Evolutionary conservation across 2,888 invertebrate genomes (phyloP).

Genomic region (Portevinia maculata): DNA sequence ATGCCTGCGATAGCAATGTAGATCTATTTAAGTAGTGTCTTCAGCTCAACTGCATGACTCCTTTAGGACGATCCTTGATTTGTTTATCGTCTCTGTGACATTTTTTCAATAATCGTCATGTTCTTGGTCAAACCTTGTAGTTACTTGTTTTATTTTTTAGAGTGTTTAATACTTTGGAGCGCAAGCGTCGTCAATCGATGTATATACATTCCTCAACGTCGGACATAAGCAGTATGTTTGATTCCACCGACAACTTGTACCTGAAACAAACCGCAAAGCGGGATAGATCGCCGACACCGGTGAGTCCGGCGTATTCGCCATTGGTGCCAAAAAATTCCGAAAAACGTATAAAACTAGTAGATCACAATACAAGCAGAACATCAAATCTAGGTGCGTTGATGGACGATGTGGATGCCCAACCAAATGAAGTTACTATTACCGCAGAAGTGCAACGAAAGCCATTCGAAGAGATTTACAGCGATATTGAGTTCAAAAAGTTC

Average conservation of each 20-base stretch:
- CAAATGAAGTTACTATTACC: not conserved
- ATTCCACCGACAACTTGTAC: slow-evolving; percentile 78
- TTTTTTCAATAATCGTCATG: not conserved
- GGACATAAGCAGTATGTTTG: slow-evolving; percentile 79
- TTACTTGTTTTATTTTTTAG: slow-evolving; percentile 29
- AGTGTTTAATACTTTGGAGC: slow-evolving; percentile 50
- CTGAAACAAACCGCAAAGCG: slow-evolving; percentile 77
- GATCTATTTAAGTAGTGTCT: too few species aligned
- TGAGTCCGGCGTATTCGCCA: slow-evolving; percentile 80
- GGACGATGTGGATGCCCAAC: slow-evolving; percentile 19
- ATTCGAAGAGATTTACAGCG: slow-evolving; percentile 66
- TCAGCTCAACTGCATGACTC: too few species aligned
- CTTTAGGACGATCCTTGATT: not conserved
- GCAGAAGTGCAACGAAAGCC: slow-evolving; percentile 17
- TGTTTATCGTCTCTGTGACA: not conserved
- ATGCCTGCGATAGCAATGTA: too few species aligned
- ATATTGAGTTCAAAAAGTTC: slow-evolving; percentile 78
- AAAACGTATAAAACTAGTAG: slow-evolving; percentile 79
- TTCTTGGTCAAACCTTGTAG: too few species aligned
- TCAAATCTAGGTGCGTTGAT: slow-evolving; percentile 34
- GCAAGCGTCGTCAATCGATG: slow-evolving; percentile 76
- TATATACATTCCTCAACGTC: slow-evolving; percentile 76
- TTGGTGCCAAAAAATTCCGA: slow-evolving; percentile 74
- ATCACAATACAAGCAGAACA: slow-evolving; percentile 30
- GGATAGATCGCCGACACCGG: slow-evolving; percentile 80